These are phyloP conservation scores for Eurosta solidaginis DNA, from an alignment of 1,140 invertebrate species.

Conservation along the genomic window DNA sequence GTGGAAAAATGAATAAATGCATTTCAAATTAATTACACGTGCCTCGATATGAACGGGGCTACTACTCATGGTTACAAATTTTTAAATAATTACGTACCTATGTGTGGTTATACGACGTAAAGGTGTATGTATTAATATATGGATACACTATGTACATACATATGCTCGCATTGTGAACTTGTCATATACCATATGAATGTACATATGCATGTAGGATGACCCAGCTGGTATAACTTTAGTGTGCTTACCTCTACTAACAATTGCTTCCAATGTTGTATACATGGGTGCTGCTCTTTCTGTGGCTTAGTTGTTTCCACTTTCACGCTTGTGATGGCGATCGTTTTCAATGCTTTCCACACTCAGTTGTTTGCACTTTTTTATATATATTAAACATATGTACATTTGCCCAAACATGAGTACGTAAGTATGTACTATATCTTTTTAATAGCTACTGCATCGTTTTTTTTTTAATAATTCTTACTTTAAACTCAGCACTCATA, in stretches of 20 bases:
- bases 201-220: neutral
- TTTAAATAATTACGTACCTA: neutral
- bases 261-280: neutral
- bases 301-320: conserved; percentile 15
- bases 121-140: no score
- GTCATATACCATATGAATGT: neutral
- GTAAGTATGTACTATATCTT: neutral
- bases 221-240: neutral
- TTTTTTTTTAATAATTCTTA: neutral
- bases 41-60: neutral
- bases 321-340: neutral
- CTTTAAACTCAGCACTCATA: neutral
- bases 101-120: neutral
- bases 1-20: neutral
- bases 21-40: neutral
- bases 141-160: no score
- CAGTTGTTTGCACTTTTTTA: neutral
- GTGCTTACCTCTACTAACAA: neutral
- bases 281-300: conserved; percentile 19
- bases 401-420: no score
- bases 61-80: neutral
- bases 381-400: no score
- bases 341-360: conserved; percentile 15
- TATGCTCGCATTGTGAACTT: neutral
- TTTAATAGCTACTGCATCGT: neutral